Evolutionary conservation across 2,888 invertebrate species (phyloP).

Genomic region (Stegophylla sp.): DNA sequence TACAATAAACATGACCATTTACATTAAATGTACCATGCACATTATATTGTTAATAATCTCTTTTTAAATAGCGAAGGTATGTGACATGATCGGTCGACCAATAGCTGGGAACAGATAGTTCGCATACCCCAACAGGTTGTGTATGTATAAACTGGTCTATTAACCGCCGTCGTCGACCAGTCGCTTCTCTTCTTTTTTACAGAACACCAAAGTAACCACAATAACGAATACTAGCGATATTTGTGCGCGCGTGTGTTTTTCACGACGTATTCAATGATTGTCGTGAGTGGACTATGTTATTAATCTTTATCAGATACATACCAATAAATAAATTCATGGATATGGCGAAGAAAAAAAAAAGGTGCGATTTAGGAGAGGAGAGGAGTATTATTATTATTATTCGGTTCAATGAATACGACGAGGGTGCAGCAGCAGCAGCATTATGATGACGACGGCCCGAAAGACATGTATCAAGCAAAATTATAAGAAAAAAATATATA

Average conservation of each 20-base stretch:
- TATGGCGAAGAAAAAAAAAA: not conserved
- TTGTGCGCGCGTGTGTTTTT: not conserved
- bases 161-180: constrained; percentile 4
- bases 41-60: too few species aligned
- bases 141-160: constrained; percentile 33
- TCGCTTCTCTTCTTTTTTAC: constrained; percentile 41
- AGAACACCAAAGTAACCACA: not conserved
- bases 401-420: constrained; percentile 11
- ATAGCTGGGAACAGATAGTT: not conserved
- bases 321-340: not conserved
- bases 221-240: not conserved
- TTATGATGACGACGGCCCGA: not conserved
- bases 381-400: not conserved
- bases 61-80: too few species aligned
- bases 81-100: not conserved
- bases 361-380: not conserved
- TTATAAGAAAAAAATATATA: not conserved
- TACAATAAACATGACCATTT: too few species aligned
- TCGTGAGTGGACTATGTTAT: not conserved
- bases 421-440: not conserved
- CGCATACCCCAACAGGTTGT: constrained; percentile 21
- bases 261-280: not conserved
- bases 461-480: not conserved
- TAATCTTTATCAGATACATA: too few species aligned
- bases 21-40: too few species aligned